Conservation (phyloP, 2,888 invertebrate genomes). For the Proisotoma minuta region DNA sequence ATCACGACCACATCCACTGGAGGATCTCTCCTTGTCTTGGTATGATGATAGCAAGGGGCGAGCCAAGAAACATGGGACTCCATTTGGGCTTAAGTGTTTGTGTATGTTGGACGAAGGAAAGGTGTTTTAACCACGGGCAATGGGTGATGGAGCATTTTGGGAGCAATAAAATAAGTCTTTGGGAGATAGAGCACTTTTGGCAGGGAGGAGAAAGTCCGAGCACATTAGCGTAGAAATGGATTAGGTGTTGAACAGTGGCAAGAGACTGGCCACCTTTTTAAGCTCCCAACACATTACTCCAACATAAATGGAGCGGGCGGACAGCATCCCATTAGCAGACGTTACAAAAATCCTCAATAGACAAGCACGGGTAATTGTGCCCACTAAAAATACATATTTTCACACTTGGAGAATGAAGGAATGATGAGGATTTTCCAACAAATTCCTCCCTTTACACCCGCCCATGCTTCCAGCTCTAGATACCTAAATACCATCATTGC, state of each 20-base stretch:
- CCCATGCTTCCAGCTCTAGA: background rate
- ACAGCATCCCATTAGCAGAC: constrained; percentile 10
- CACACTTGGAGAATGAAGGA: constrained; percentile 11
- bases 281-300: background rate
- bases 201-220: constrained; percentile 19
- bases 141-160: constrained; percentile 25
- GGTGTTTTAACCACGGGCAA: constrained; percentile 12
- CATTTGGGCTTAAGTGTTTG: background rate
- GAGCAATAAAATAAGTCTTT: constrained; percentile 20
- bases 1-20: background rate
- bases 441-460: background rate
- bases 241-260: constrained; percentile 22
- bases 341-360: constrained; percentile 14
- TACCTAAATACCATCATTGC: too few species aligned
- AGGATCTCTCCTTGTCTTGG: background rate
- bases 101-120: constrained; percentile 1
- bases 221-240: constrained; percentile 30
- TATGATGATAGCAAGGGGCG: too few species aligned
- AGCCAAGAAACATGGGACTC: background rate
- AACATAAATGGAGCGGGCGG: constrained; percentile 17
- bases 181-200: constrained; percentile 11
- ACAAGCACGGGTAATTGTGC: background rate
- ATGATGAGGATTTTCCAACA: constrained; percentile 14
- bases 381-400: constrained; percentile 24
- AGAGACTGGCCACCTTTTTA: background rate